These are phyloP conservation scores for Malurus melanocephalus DNA, from an alignment of 2,113 vertebrate species.

Conservation along the genomic window DNA sequence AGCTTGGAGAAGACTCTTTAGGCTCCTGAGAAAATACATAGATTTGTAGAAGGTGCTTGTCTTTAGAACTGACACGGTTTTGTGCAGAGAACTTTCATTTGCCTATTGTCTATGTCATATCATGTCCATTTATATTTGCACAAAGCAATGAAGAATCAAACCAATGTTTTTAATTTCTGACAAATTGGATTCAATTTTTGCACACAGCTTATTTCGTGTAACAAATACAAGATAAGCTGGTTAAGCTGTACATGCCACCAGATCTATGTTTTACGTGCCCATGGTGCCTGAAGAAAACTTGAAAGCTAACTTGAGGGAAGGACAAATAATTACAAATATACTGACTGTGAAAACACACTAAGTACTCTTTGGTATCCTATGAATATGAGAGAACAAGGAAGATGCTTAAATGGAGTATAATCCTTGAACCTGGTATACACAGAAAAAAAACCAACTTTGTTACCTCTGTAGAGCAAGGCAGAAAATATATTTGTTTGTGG, in stretches of 20 bases:
- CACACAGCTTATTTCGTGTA: neutral
- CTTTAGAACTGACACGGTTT: neutral
- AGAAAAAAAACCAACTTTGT: neutral
- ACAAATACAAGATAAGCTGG: neutral
- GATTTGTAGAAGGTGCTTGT: neutral
- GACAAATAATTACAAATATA: neutral
- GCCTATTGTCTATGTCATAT: neutral
- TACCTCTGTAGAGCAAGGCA: neutral
- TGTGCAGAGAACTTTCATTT: neutral
- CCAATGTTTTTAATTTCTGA: neutral
- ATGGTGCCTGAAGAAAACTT: neutral
- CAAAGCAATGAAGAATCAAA: neutral
- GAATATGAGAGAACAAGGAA: constrained; percentile 1
- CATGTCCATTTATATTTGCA: neutral
- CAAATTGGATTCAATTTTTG: neutral
- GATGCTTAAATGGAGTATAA: neutral
- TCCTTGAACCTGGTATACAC: neutral
- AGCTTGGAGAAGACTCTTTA: neutral
- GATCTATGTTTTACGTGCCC: neutral
- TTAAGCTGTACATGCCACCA: neutral
- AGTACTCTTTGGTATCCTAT: neutral
- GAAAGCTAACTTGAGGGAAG: neutral
- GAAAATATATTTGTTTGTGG: neutral
- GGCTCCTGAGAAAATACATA: neutral
- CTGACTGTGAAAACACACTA: neutral